phyloP scores from a whole-genome alignment of 2,113 vertebrate genomes.

The Gorilla gorilla region DNA sequence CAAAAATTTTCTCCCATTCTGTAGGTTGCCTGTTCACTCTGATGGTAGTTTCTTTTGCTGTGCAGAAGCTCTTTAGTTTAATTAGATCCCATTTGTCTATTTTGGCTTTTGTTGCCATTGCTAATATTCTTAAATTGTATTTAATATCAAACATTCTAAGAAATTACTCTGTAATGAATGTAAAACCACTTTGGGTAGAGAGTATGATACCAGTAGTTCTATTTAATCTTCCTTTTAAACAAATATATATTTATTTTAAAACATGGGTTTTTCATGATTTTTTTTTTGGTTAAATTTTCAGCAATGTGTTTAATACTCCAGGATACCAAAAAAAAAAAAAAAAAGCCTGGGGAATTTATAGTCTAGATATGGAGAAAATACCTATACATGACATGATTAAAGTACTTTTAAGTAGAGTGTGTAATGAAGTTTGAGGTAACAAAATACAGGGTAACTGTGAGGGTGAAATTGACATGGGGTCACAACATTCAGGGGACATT shows the following conservation, averaged over 20 bases:
- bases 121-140: background rate
- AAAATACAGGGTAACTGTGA: background rate
- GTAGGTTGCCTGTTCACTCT: too few species aligned
- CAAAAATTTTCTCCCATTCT: too few species aligned
- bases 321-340: background rate
- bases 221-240: background rate
- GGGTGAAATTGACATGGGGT: background rate
- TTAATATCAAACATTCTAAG: background rate
- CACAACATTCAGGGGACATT: background rate
- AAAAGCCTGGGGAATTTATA: background rate
- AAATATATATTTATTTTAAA: background rate
- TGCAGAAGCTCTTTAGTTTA: too few species aligned
- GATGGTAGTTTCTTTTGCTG: too few species aligned
- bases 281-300: background rate
- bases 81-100: too few species aligned
- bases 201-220: background rate
- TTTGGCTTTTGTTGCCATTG: too few species aligned
- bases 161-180: background rate
- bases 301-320: background rate
- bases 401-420: background rate
- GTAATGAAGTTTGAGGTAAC: background rate
- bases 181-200: background rate
- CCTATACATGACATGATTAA: background rate
- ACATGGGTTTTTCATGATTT: background rate
- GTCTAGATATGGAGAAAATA: background rate